phyloP scores from a whole-genome alignment of 2,888 invertebrate species.

The Diaprepes abbreviatus region DNA sequence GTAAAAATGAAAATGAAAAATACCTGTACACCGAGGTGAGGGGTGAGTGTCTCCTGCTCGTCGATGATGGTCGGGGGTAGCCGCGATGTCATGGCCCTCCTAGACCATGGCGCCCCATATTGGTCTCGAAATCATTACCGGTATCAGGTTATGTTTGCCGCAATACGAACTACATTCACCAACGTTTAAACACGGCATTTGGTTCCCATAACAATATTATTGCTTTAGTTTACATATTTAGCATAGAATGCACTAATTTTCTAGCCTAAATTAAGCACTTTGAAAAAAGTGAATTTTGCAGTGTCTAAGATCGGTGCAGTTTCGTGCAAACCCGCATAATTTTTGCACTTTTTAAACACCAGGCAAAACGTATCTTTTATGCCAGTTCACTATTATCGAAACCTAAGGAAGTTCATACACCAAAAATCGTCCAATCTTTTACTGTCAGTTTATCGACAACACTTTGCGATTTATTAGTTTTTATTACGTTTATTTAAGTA shows the following conservation, averaged over 20 bases:
- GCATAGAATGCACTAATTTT: background rate
- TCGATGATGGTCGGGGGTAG: slow-evolving; percentile 62
- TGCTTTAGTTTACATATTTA: background rate
- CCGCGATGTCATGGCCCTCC: slow-evolving; percentile 67
- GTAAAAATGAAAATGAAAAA: slow-evolving; percentile 30
- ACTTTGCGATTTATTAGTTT: slow-evolving; percentile 11
- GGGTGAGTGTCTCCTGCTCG: slow-evolving; percentile 60
- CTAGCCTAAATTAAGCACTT: background rate
- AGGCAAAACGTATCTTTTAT: background rate
- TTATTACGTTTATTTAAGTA: slow-evolving; percentile 56
- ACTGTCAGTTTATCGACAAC: background rate
- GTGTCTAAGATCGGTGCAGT: slow-evolving; percentile 7
- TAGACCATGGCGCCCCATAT: slow-evolving; percentile 64
- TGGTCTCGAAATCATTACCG: slow-evolving; percentile 56
- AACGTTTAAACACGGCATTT: slow-evolving; percentile 1
- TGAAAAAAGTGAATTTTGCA: background rate
- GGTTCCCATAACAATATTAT: slow-evolving; percentile 16
- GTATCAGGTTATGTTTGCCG: slow-evolving; percentile 30
- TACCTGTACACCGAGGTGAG: slow-evolving; percentile 59
- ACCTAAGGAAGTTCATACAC: background rate
- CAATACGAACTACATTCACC: slow-evolving; percentile 1
- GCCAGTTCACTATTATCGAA: background rate
- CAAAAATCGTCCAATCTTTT: background rate
- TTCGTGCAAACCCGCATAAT: slow-evolving; percentile 17
- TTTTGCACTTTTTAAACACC: slow-evolving; percentile 22